These are phyloP conservation scores for Phyto melanocephala DNA, from an alignment of 2,888 invertebrate genomes.

Conservation along the genomic window DNA sequence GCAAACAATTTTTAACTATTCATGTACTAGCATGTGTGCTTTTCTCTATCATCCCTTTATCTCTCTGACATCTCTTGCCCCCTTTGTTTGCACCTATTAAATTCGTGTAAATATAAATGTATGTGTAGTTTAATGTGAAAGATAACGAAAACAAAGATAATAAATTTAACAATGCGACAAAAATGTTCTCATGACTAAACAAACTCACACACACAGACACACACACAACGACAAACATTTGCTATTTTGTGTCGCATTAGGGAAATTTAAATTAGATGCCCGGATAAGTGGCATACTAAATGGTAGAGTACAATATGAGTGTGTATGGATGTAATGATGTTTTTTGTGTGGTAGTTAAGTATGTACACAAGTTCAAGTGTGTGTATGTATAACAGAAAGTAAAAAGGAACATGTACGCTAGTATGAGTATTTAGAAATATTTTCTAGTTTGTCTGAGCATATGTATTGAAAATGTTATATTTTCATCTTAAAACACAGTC, in stretches of 20 bases:
- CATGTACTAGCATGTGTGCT: background rate
- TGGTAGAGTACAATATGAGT: no score
- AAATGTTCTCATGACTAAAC: background rate
- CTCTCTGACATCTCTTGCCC: background rate
- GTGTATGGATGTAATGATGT: no score
- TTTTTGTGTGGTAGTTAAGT: no score
- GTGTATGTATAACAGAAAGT: background rate
- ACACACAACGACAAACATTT: background rate
- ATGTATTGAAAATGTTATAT: no score
- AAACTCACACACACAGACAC: background rate
- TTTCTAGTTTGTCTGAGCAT: no score
- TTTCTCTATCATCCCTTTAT: background rate
- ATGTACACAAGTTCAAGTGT: background rate
- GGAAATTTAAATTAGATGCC: slow-evolving; percentile 49
- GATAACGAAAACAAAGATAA: background rate
- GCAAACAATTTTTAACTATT: slow-evolving; percentile 20
- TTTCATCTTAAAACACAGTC: no score
- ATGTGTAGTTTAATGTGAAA: slow-evolving; percentile 15
- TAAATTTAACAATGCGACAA: slow-evolving; percentile 23
- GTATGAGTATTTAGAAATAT: no score
- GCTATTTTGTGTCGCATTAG: slow-evolving; percentile 25
- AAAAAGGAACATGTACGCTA: no score
- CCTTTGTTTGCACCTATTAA: background rate
- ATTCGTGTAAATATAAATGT: slow-evolving; percentile 32
- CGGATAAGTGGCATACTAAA: slow-evolving; percentile 27